phyloP scores from a whole-genome alignment of 2,888 invertebrate species.

The Pandemis cinnamomeana region DNA sequence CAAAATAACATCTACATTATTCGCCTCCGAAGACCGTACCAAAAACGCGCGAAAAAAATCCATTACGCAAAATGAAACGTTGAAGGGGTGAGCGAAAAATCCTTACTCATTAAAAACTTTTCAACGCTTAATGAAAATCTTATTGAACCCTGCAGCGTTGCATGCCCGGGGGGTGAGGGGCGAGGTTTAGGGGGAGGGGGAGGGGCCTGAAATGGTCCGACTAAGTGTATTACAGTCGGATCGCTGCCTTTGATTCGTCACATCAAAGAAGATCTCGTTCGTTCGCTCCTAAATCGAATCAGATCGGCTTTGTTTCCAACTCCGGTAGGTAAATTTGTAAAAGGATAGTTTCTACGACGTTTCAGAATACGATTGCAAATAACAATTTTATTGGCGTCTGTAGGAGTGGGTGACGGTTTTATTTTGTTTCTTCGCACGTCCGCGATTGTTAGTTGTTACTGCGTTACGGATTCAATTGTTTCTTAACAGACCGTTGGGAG shows the following conservation, averaged over 20 bases:
- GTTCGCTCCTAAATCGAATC: constrained; percentile 80
- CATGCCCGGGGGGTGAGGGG: constrained; percentile 49
- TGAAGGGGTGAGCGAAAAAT: constrained; percentile 66
- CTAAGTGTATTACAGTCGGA: constrained; percentile 83
- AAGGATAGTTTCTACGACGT: constrained; percentile 53
- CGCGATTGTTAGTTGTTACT: constrained; percentile 1
- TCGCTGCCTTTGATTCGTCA: constrained; percentile 84
- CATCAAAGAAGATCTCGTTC: constrained; percentile 82
- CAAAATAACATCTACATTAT: constrained; percentile 3
- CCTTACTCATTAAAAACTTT: constrained; percentile 80
- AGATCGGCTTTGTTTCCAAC: constrained; percentile 77
- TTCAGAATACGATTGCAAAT: constrained; percentile 42
- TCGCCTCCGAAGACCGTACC: not conserved
- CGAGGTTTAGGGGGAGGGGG: constrained; percentile 24
- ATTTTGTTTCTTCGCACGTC: constrained; percentile 5
- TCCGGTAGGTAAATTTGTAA: constrained; percentile 67
- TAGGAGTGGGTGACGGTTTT: not conserved
- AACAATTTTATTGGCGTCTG: constrained; percentile 40
- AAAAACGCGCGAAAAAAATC: constrained; percentile 21
- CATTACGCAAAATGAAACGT: constrained; percentile 37
- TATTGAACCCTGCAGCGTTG: constrained; percentile 73
- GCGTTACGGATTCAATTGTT: not conserved
- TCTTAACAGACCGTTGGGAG: not conserved
- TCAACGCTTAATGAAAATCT: constrained; percentile 83
- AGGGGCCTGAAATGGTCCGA: constrained; percentile 73